A percentile compares a stretch with the other conserved stretches of the same genome.
phyloP scores from a whole-genome alignment of 2,888 invertebrate genomes.

The Pseudococcus longispinus region DNA sequence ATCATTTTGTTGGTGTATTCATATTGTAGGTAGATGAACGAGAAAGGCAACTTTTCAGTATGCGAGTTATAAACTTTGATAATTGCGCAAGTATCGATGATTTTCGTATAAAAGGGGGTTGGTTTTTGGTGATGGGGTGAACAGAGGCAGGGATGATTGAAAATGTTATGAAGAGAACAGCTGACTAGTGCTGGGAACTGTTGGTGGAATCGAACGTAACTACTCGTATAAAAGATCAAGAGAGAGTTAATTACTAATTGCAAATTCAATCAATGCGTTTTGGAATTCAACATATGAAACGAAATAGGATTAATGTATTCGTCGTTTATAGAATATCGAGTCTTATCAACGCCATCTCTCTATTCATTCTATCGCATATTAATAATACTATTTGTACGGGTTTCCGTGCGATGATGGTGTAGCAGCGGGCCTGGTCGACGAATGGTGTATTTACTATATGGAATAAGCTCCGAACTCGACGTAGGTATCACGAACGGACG shows the following conservation, averaged over 20 bases:
- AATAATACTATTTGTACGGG: background rate
- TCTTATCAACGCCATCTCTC: background rate
- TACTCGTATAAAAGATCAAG: background rate
- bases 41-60: background rate
- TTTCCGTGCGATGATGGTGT: background rate
- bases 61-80: background rate
- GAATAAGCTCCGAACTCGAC: background rate
- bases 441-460: background rate
- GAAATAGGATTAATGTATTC: background rate
- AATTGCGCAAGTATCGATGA: background rate
- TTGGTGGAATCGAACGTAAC: background rate
- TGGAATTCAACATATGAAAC: background rate
- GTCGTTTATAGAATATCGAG: background rate
- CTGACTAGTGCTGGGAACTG: background rate
- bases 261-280: slow-evolving; percentile 7
- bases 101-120: background rate
- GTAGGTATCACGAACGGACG: background rate
- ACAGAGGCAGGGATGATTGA: background rate
- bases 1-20: background rate
- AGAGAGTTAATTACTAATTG: background rate
- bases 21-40: too few species aligned
- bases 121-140: background rate
- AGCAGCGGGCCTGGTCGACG: background rate
- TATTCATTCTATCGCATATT: background rate
- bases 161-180: background rate